These are phyloP conservation scores for Papilio xuthus DNA, from an alignment of 1,140 invertebrate genomes.

Conservation along the genomic window DNA sequence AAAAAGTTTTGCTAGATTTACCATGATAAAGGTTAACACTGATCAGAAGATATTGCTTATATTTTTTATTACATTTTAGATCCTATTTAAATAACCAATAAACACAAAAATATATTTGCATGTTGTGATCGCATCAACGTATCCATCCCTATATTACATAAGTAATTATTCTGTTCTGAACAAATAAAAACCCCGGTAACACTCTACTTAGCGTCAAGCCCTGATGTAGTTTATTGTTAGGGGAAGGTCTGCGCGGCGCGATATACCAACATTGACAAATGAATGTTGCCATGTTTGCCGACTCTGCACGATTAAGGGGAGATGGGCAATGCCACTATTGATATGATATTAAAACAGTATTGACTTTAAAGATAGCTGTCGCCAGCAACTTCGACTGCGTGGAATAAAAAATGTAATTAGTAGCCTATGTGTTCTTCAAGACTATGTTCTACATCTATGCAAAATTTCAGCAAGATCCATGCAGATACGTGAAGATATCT, in stretches of 20 bases:
- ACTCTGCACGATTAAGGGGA: constrained; percentile 34
- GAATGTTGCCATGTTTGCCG: constrained; percentile 32
- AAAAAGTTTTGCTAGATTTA: too few relatives aligned
- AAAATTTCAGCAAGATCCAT: too few relatives aligned
- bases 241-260: constrained; percentile 18
- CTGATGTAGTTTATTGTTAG: constrained; percentile 36
- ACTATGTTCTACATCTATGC: too few relatives aligned
- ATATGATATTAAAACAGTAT: background rate
- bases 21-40: too few relatives aligned
- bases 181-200: constrained; percentile 36
- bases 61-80: background rate
- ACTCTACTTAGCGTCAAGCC: constrained; percentile 35
- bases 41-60: too few relatives aligned
- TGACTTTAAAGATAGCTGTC: background rate
- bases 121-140: constrained; percentile 1
- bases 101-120: background rate
- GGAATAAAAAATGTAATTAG: too few relatives aligned
- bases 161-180: constrained; percentile 35
- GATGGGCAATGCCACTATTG: constrained; percentile 9
- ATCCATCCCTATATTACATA: constrained; percentile 21
- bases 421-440: too few relatives aligned
- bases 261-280: constrained; percentile 33
- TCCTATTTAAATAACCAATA: background rate
- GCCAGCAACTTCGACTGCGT: too few relatives aligned
- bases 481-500: too few relatives aligned